Conservation (phyloP, 2,113 vertebrate genomes). For the Rattus rattus region DNA sequence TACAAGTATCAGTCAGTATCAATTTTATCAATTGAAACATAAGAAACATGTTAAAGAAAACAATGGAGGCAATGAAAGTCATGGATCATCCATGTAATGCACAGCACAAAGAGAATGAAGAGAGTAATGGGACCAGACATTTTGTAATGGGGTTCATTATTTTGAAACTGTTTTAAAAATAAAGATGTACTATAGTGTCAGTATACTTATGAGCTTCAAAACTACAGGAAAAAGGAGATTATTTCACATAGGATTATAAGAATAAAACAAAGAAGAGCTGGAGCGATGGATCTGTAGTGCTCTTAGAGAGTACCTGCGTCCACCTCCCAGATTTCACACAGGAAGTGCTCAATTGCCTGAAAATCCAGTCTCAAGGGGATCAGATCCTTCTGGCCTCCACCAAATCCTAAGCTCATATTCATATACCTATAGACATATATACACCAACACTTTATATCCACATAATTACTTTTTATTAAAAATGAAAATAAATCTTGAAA, state of each 20-base stretch:
- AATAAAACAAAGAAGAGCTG: not conserved
- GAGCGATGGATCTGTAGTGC: not conserved
- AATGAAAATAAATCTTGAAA: not conserved
- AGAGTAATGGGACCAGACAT: not conserved
- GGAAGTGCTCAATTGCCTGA: not conserved
- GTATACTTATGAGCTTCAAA: not conserved
- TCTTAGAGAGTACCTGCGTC: not conserved
- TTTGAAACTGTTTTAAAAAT: not conserved
- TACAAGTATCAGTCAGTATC: not conserved
- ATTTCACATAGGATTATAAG: not conserved
- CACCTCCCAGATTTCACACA: not conserved
- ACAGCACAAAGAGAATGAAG: not conserved
- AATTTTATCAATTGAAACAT: not conserved
- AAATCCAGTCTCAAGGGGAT: not conserved
- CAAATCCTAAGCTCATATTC: too few species aligned
- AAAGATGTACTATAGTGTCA: not conserved
- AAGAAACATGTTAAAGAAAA: not conserved
- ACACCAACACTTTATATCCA: too few species aligned
- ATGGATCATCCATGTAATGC: not conserved
- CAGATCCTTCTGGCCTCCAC: not conserved
- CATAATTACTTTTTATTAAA: too few species aligned
- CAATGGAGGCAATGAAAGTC: not conserved
- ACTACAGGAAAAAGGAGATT: not conserved
- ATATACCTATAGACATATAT: too few species aligned
- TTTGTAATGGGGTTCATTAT: not conserved